phyloP scores from a whole-genome alignment of 2,797 vertebrate genomes.

The Hydrolagus colliei region DNA sequence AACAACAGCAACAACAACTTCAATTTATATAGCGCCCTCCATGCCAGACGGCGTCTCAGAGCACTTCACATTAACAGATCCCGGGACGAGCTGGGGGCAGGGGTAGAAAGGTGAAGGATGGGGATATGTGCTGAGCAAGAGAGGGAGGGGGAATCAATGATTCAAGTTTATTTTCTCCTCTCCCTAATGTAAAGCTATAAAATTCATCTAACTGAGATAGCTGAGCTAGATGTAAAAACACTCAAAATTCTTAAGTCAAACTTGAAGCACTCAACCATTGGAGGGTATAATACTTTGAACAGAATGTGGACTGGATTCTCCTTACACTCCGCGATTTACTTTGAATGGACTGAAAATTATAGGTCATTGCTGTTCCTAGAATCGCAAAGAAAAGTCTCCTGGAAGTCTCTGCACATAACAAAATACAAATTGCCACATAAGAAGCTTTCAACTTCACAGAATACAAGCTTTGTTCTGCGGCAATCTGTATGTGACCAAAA shows the following conservation, averaged over 20 bases:
- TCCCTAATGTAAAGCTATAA: too few relatives aligned
- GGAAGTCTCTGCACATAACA: background rate
- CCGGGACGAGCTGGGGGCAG: too few relatives aligned
- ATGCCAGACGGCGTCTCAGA: too few relatives aligned
- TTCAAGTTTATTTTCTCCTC: too few relatives aligned
- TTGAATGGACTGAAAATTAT: background rate
- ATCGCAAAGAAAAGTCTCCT: background rate
- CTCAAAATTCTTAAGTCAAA: background rate
- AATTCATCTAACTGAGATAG: too few relatives aligned
- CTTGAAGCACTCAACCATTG: background rate
- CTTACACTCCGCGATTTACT: too few relatives aligned
- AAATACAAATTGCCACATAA: background rate
- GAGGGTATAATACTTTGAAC: background rate
- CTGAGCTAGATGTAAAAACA: too few relatives aligned
- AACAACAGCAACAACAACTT: too few relatives aligned
- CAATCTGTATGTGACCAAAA: background rate
- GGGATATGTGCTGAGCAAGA: background rate
- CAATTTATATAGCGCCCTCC: too few relatives aligned
- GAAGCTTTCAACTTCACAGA: background rate
- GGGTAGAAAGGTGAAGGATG: background rate
- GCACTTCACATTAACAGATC: too few relatives aligned
- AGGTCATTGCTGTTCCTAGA: background rate
- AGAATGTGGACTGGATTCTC: too few relatives aligned
- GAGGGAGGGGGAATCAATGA: background rate
- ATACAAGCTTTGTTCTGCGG: background rate